phyloP scores from a whole-genome alignment of 2,888 invertebrate species.

The Synergus laeviventris region DNA sequence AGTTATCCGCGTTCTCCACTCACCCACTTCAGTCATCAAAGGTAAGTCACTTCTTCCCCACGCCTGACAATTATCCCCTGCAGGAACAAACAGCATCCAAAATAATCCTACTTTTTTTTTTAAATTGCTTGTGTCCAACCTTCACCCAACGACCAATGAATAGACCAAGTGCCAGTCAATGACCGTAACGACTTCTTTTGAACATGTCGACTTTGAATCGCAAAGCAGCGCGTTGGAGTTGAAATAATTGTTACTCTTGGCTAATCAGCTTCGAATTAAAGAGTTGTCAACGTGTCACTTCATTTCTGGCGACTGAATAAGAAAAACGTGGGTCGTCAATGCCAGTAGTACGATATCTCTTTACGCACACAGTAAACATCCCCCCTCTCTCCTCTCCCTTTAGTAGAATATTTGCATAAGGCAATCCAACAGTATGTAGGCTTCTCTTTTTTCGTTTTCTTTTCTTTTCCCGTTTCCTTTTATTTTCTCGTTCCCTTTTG shows the following conservation, averaged over 20 bases:
- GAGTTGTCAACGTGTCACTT: constrained; percentile 35
- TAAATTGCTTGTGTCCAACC: background rate
- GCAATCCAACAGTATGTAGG: constrained; percentile 23
- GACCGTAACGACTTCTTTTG: constrained; percentile 3
- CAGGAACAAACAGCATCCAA: background rate
- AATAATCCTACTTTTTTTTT: background rate
- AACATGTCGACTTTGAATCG: background rate
- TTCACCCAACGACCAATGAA: background rate
- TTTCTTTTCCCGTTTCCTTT: background rate
- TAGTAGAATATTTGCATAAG: constrained; percentile 21
- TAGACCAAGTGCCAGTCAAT: background rate
- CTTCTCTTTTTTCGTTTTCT: background rate
- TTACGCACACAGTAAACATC: constrained; percentile 24
- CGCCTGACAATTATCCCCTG: background rate
- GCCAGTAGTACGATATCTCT: constrained; percentile 32
- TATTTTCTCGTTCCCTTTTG: background rate
- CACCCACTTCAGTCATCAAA: background rate
- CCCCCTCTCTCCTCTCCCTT: background rate
- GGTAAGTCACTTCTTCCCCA: constrained; percentile 2
- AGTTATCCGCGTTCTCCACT: constrained; percentile 26
- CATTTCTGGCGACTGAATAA: constrained; percentile 22
- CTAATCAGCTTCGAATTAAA: constrained; percentile 28
- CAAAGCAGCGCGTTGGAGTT: constrained; percentile 8
- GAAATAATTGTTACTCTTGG: background rate
- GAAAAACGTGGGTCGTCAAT: constrained; percentile 34